phyloP scores from a whole-genome alignment of 2,113 vertebrate genomes.

The Toxotes chatareus region DNA sequence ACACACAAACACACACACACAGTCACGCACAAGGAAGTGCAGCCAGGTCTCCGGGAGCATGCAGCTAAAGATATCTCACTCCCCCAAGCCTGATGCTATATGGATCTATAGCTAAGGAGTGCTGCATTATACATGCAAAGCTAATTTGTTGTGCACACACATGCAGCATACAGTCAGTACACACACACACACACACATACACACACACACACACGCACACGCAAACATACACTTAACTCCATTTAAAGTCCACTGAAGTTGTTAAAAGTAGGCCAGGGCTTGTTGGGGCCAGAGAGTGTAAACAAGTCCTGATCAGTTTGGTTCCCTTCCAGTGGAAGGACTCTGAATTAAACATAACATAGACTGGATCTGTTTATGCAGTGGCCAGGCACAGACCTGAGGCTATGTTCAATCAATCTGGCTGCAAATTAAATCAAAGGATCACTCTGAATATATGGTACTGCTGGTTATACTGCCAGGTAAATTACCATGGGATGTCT shows the following conservation, averaged over 20 bases:
- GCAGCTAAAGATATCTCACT: conserved; percentile 45
- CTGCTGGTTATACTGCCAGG: conserved; percentile 53
- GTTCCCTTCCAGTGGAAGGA: conserved; percentile 68
- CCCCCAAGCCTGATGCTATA: conserved; percentile 43
- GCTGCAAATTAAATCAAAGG: conserved; percentile 74
- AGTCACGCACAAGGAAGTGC: neutral
- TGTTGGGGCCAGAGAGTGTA: conserved; percentile 65
- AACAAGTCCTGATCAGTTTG: conserved; percentile 78
- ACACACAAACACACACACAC: neutral
- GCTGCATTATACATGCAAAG: conserved; percentile 76
- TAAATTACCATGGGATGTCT: conserved; percentile 52
- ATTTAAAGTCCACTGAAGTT: conserved; percentile 66
- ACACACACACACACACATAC: conserved; percentile 9
- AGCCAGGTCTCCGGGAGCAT: conserved; percentile 32
- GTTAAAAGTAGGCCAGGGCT: conserved; percentile 78
- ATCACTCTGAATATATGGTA: conserved; percentile 56
- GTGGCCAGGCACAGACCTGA: conserved; percentile 63
- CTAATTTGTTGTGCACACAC: conserved; percentile 58
- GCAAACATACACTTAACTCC: conserved; percentile 58
- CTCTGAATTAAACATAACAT: conserved; percentile 80
- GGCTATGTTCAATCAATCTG: conserved; percentile 78
- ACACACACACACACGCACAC: conserved; percentile 11
- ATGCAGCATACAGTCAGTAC: conserved; percentile 30
- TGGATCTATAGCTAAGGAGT: conserved; percentile 64
- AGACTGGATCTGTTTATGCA: conserved; percentile 72